Evolutionary conservation across 2,797 vertebrate species (phyloP), one percentile per base, ranked within the genome.

Genomic region (Acanthis flammea): DNA sequence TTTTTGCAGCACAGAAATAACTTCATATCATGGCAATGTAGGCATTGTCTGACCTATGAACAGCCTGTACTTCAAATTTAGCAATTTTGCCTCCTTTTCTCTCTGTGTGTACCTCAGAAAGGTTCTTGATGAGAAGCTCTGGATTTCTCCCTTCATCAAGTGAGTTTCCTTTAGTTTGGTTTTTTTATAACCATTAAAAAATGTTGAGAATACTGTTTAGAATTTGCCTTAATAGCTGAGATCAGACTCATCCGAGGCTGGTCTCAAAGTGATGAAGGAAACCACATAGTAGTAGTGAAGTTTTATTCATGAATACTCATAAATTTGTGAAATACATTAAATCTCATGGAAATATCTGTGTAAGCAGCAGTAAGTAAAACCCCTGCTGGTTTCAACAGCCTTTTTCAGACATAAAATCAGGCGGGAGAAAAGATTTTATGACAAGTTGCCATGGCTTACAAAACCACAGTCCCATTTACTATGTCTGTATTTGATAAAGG

Each of bases 241-340:
- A 61, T n/a, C 53, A 66, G 65, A n/a, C 47, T 76, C 18, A 60
- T 28, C 15, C 2, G 3, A 73, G n/a, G 48, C 57, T 87, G 16
- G 42, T 84, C 63, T 76, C 54, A 61, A 63, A 72, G 30, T n/a
- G 15, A 62, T 84, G 33, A 37, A 42, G 21, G 17, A 88, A 66
- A 50, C 31, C 10, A 48, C 24, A 3, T 48, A 58, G 53, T 57
- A 63, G 22, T 28, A 71, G 41, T 13, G 66, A 90, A 39, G 25
- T 88, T 79, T 88, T 83, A 57, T 66, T 90, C 42, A 48, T 28
- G 22, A 54, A 25, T 82, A 55, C 27, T 42, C 33, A 66, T 76
- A 70, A 86, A 79, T 92, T 54, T 83, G 60, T 83, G 62, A 71
- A 94, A 77, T 50, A 50, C 37, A 42, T 88, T 83, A 71, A 86